Evolutionary conservation across 2,113 vertebrate genomes (phyloP).

Genomic region (Garra rufa): DNA sequence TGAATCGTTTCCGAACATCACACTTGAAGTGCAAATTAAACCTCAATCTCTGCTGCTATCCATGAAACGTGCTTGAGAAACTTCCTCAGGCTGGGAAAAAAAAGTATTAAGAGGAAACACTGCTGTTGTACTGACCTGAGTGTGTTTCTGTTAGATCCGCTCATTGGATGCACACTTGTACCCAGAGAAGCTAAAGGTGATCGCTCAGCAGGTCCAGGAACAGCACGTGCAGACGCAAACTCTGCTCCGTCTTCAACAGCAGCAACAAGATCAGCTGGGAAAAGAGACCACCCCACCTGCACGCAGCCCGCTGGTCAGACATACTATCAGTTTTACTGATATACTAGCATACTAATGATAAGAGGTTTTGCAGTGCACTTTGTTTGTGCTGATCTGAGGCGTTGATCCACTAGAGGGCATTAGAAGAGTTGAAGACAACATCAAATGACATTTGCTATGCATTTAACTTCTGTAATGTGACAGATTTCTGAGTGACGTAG

Average conservation of each 20-base stretch:
- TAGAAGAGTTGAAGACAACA: conserved; percentile 14
- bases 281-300: conserved; percentile 77
- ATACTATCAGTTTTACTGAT: background rate
- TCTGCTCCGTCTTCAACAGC: conserved; percentile 73
- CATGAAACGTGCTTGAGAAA: background rate
- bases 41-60: background rate
- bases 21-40: conserved; percentile 29
- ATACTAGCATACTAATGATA: background rate
- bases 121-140: background rate
- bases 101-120: background rate
- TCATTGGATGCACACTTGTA: conserved; percentile 95
- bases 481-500: background rate
- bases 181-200: conserved; percentile 95
- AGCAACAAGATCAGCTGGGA: conserved; percentile 83
- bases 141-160: conserved; percentile 81
- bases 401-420: conserved; percentile 52
- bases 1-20: conserved; percentile 7
- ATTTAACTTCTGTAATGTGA: background rate
- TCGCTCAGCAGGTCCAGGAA: conserved; percentile 91
- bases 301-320: conserved; percentile 86
- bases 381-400: background rate
- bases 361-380: background rate
- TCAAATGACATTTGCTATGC: background rate
- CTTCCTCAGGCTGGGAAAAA: too few relatives aligned
- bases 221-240: conserved; percentile 87